These are phyloP conservation scores for Meriones psammophilus DNA, from an alignment of 2,797 vertebrate genomes.

Conservation along the genomic window DNA sequence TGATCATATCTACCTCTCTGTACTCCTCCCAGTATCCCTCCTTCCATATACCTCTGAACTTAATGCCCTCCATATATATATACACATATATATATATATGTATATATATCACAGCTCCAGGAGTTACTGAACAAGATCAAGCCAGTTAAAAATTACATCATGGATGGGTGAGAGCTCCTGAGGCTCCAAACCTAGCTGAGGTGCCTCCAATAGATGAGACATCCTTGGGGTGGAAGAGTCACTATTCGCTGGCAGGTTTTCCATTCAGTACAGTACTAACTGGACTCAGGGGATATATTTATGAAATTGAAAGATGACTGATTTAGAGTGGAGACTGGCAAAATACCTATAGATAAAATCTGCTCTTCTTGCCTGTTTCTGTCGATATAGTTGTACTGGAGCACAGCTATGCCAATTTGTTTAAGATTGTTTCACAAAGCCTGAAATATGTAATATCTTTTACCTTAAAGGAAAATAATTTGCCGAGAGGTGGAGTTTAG, in stretches of 20 bases:
- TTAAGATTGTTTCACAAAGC: constrained; percentile 19
- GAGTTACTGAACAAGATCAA: background rate
- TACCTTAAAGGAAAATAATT: constrained; percentile 28
- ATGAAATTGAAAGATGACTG: constrained; percentile 34
- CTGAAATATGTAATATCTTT: constrained; percentile 38
- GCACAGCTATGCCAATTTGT: background rate
- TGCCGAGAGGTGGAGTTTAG: background rate
- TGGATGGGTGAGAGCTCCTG: background rate
- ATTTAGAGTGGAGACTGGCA: background rate
- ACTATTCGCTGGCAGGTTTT: background rate
- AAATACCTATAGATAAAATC: background rate
- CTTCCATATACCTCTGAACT: background rate
- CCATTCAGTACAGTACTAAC: background rate
- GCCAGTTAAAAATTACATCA: background rate
- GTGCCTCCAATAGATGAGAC: background rate
- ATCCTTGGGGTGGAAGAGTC: background rate
- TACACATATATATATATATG: background rate
- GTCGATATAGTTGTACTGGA: constrained; percentile 43
- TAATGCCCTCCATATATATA: background rate
- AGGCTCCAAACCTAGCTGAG: background rate
- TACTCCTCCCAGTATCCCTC: background rate
- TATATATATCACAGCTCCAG: background rate
- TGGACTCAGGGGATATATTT: background rate
- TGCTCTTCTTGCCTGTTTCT: constrained; percentile 16
- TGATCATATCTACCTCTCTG: background rate